Conservation (phyloP, 2,888 invertebrate species). For the Eudasyphora cyanicolor region DNA sequence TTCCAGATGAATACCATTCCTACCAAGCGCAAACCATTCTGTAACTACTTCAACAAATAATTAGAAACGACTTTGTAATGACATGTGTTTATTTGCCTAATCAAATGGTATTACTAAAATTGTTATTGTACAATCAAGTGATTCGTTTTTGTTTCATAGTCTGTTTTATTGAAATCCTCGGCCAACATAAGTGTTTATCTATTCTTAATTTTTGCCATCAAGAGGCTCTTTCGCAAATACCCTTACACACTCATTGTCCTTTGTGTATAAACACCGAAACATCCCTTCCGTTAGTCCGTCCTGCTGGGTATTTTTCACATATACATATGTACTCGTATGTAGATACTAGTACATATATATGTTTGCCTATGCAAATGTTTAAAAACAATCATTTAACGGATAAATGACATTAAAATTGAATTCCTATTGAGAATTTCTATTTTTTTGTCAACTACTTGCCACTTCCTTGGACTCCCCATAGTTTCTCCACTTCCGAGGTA, state of each 20-base stretch:
- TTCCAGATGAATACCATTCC: too few relatives aligned
- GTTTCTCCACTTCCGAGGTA: not conserved
- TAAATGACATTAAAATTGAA: slow-evolving; percentile 61
- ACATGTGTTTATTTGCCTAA: too few relatives aligned
- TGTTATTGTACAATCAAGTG: too few relatives aligned
- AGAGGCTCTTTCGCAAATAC: not conserved
- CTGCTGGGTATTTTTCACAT: too few relatives aligned
- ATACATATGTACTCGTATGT: too few relatives aligned
- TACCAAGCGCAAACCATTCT: too few relatives aligned
- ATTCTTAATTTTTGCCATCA: too few relatives aligned
- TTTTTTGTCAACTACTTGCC: slow-evolving; percentile 1
- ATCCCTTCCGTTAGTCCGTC: not conserved
- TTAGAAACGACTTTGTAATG: too few relatives aligned
- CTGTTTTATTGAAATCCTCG: not conserved
- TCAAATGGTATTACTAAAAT: too few relatives aligned
- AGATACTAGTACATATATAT: not conserved
- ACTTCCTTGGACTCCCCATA: not conserved
- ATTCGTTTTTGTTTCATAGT: too few relatives aligned
- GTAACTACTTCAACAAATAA: too few relatives aligned
- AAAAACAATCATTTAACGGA: slow-evolving; percentile 42
- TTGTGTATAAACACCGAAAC: not conserved
- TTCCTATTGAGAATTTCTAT: slow-evolving; percentile 33
- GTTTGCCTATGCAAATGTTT: not conserved
- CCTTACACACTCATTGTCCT: not conserved
- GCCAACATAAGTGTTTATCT: not conserved